Evolutionary conservation across 2,888 invertebrate genomes (phyloP).

Genomic region (Lydus trimaculatus): DNA sequence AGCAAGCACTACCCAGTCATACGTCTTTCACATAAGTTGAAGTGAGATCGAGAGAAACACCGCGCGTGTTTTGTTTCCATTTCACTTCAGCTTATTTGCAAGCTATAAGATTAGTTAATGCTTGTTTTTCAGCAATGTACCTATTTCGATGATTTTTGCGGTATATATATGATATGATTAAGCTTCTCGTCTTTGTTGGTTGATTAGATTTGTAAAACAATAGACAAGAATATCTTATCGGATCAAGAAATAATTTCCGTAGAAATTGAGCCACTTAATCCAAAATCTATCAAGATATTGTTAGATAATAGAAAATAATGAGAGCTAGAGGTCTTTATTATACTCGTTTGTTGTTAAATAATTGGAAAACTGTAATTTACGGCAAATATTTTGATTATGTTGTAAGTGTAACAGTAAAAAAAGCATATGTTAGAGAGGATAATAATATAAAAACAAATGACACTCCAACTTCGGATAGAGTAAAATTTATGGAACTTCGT

Average conservation of each 20-base stretch:
- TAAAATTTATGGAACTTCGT: not conserved
- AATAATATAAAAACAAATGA: not conserved
- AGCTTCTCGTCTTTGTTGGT: no score
- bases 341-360: not conserved
- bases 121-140: no score
- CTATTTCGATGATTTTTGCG: no score
- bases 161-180: no score
- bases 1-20: no score
- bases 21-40: no score
- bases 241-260: not conserved
- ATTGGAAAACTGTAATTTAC: not conserved
- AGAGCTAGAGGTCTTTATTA: not conserved
- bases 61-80: no score
- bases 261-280: not conserved
- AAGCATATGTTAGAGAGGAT: not conserved
- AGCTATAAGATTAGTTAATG: no score
- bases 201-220: not conserved
- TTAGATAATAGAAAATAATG: slow-evolving; percentile 1
- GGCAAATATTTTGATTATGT: not conserved
- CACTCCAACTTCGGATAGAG: not conserved
- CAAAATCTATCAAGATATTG: slow-evolving; percentile 2
- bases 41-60: no score
- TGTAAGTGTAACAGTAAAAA: not conserved
- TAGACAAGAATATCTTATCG: not conserved
- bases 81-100: no score